A percentile compares a stretch with the other conserved stretches of the same genome.
phyloP scores from a whole-genome alignment of 2,888 invertebrate species.

The Epistrophe grossulariae region DNA sequence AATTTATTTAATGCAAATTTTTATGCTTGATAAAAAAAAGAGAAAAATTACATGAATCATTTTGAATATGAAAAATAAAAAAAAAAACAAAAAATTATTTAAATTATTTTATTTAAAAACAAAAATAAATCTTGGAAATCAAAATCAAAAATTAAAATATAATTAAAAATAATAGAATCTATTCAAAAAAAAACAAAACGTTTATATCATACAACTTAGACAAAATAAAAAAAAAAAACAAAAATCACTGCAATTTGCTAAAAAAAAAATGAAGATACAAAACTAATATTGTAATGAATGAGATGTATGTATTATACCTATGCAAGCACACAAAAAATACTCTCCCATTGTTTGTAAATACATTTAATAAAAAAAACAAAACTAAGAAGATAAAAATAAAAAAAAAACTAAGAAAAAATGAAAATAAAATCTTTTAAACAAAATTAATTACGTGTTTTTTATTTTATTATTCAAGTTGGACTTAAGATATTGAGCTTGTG shows the following conservation, averaged over 20 bases:
- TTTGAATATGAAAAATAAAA: conserved; percentile 25
- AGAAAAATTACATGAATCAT: conserved; percentile 30
- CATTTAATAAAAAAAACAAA: conserved; percentile 28
- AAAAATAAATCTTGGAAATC: conserved; percentile 49
- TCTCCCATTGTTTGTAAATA: conserved; percentile 74
- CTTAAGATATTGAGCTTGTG: too few species aligned
- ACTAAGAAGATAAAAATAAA: conserved; percentile 29
- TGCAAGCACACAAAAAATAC: conserved; percentile 70
- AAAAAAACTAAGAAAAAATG: conserved; percentile 16
- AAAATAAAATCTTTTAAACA: conserved; percentile 43
- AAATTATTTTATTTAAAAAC: not conserved
- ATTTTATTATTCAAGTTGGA: too few species aligned
- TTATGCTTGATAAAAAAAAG: conserved; percentile 35
- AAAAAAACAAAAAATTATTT: not conserved
- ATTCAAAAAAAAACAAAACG: conserved; percentile 39
- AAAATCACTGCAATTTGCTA: conserved; percentile 59
- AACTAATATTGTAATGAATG: conserved; percentile 55
- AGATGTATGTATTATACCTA: conserved; percentile 52
- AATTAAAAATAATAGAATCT: conserved; percentile 36
- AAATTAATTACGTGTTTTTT: conserved; percentile 12
- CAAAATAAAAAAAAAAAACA: conserved; percentile 11
- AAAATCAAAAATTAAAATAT: conserved; percentile 48
- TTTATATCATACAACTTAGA: conserved; percentile 58
- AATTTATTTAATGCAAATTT: conserved; percentile 9
- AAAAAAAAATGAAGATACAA: conserved; percentile 30